These are phyloP conservation scores for Agrotis clavis DNA, from an alignment of 2,888 invertebrate genomes.

Conservation along the genomic window DNA sequence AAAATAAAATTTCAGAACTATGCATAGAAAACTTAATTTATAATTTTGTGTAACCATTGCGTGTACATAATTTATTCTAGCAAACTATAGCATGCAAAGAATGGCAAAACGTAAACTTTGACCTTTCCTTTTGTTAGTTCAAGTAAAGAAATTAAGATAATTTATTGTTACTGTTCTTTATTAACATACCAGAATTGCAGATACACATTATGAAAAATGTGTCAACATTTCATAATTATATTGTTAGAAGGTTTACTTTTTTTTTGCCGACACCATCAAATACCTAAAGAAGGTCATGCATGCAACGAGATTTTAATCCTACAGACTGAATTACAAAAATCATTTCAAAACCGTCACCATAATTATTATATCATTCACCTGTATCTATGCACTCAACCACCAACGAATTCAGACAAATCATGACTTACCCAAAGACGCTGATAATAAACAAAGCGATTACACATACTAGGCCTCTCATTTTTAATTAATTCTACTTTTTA, in stretches of 20 bases:
- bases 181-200: no score
- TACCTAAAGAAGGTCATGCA: not conserved
- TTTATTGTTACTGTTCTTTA: no score
- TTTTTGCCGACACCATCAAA: not conserved
- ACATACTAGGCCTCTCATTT: conserved; percentile 49
- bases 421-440: conserved; percentile 54
- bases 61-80: conserved; percentile 45
- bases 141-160: no score
- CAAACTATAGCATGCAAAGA: conserved; percentile 32
- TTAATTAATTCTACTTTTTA: conserved; percentile 19
- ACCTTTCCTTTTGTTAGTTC: conserved; percentile 8
- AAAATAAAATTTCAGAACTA: not conserved
- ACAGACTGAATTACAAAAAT: not conserved
- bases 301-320: not conserved
- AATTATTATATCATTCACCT: not conserved
- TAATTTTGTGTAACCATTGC: conserved; percentile 22
- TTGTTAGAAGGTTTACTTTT: not conserved
- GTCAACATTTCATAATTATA: no score
- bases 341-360: not conserved
- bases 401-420: conserved; percentile 29
- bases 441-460: conserved; percentile 44
- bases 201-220: no score
- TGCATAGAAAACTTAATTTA: not conserved
- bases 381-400: conserved; percentile 11
- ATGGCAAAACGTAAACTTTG: not conserved